Evolutionary conservation across 2,797 vertebrate species (phyloP).

Genomic region (Amazona finschi): DNA sequence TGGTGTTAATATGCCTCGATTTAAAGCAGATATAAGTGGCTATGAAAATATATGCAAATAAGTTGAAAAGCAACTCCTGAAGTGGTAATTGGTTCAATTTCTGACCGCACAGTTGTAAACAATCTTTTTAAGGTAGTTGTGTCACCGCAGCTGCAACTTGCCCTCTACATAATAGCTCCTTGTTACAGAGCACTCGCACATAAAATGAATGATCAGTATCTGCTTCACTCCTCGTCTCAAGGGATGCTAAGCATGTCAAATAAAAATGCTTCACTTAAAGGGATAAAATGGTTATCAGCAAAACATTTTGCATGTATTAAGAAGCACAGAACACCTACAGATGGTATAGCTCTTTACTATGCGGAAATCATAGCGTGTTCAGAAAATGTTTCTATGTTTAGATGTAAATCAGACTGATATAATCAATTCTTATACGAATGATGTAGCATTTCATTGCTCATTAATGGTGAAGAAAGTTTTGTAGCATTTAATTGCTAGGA

Average conservation of each 20-base stretch:
- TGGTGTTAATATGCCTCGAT: background rate
- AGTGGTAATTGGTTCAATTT: background rate
- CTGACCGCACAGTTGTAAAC: background rate
- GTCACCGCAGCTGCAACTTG: slow-evolving; percentile 1
- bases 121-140: background rate
- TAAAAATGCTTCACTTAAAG: background rate
- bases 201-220: slow-evolving; percentile 26
- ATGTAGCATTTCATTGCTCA: background rate
- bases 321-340: background rate
- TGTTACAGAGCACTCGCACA: background rate
- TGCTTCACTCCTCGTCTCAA: background rate
- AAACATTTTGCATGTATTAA: background rate
- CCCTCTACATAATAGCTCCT: slow-evolving; percentile 12
- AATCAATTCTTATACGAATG: background rate
- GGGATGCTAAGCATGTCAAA: background rate
- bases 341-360: rapidly evolving
- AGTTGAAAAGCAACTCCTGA: background rate
- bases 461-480: background rate
- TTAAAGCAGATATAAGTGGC: background rate
- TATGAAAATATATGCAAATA: background rate
- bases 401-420: background rate
- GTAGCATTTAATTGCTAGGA: background rate
- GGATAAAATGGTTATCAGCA: background rate
- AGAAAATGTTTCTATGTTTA: background rate
- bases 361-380: background rate